Evolutionary conservation across 2,888 invertebrate genomes (phyloP).

Genomic region (Octonoba sinensis): DNA sequence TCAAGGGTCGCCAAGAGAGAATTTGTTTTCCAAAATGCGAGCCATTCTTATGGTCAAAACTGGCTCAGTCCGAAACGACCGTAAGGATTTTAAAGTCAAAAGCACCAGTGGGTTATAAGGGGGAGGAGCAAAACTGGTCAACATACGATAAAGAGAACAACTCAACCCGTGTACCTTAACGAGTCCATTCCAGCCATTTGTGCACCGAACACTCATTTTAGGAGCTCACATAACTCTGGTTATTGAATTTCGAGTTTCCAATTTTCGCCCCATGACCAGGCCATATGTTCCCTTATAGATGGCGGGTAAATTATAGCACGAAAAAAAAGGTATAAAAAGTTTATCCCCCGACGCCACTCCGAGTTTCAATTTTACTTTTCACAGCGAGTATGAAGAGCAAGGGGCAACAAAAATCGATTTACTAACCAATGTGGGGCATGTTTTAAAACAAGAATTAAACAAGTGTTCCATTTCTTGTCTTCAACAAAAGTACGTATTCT

Average conservation of each 20-base stretch:
- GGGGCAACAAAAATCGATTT: too few relatives aligned
- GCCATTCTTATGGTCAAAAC: too few relatives aligned
- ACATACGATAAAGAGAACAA: background rate
- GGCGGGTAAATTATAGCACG: conserved; percentile 39
- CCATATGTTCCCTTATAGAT: conserved; percentile 55
- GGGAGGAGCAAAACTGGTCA: too few relatives aligned
- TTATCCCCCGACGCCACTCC: conserved; percentile 7
- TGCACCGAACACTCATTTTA: conserved; percentile 35
- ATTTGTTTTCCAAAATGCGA: too few relatives aligned
- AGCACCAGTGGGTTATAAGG: too few relatives aligned
- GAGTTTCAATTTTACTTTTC: conserved; percentile 39
- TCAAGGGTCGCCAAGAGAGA: too few relatives aligned
- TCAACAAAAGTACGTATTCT: too few relatives aligned
- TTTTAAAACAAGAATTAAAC: too few relatives aligned
- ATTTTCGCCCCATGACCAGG: conserved; percentile 54
- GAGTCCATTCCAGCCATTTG: conserved; percentile 22
- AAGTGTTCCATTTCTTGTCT: too few relatives aligned
- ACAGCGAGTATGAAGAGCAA: background rate
- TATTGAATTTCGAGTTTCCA: conserved; percentile 48
- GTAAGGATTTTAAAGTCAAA: too few relatives aligned
- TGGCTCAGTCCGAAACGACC: too few relatives aligned
- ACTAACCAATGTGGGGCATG: too few relatives aligned
- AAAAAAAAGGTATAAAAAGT: conserved; percentile 14
- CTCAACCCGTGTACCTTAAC: background rate
- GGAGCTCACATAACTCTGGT: conserved; percentile 43